A percentile compares a stretch with the other conserved stretches of the same genome.
Conservation (phyloP, 2,888 invertebrate genomes). For the Hydriomena furcata region DNA sequence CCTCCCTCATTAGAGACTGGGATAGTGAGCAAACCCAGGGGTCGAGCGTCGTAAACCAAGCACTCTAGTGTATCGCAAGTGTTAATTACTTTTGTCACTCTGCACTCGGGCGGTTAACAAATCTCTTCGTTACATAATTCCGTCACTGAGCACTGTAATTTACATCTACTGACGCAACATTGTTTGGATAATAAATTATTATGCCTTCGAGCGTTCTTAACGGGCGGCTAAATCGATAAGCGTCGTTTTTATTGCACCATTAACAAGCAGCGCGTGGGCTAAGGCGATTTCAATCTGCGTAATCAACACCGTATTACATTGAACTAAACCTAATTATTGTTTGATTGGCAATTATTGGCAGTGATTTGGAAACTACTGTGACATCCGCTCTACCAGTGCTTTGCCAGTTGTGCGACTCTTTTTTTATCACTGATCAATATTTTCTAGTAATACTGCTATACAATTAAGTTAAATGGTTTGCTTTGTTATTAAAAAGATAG, state of each 20-base stretch:
- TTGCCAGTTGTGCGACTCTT: no score
- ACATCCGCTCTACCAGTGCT: constrained; percentile 2
- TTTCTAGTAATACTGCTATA: no score
- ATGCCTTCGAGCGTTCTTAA: constrained; percentile 73
- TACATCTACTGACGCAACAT: constrained; percentile 70
- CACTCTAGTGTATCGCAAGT: constrained; percentile 75
- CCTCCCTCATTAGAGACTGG: constrained; percentile 60
- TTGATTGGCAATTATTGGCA: no score
- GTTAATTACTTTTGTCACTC: constrained; percentile 81
- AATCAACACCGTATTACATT: constrained; percentile 67
- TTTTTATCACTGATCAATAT: no score
- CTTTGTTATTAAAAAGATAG: no score
- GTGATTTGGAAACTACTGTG: constrained; percentile 43
- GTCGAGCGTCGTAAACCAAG: constrained; percentile 68
- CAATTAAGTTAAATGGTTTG: no score
- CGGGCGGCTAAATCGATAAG: constrained; percentile 77
- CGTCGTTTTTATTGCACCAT: constrained; percentile 80
- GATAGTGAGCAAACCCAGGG: constrained; percentile 55
- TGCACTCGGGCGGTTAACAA: constrained; percentile 71
- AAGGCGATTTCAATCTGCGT: constrained; percentile 76
- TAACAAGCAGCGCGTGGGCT: constrained; percentile 72
- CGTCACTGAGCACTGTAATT: constrained; percentile 68
- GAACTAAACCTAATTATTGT: constrained; percentile 59
- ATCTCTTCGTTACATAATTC: constrained; percentile 71
- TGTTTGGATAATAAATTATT: constrained; percentile 78